A percentile compares a stretch with the other conserved stretches of the same genome.
Conservation (phyloP, 2,888 invertebrate genomes). For the Eupeodes latifasciatus region DNA sequence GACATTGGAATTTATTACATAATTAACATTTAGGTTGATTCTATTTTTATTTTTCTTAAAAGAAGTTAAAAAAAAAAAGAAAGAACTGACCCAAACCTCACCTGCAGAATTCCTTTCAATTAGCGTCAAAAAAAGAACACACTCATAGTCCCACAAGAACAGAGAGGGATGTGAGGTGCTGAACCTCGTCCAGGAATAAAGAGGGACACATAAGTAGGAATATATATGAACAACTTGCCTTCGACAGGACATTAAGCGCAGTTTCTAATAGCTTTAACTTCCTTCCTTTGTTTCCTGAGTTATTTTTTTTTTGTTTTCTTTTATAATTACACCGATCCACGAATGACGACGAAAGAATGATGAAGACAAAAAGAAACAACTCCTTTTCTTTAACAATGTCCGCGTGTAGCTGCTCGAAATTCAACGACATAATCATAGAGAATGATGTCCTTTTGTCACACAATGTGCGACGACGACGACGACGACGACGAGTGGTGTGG, state of each 20-base stretch:
- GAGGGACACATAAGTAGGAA: background rate
- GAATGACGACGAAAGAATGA: conserved; percentile 57
- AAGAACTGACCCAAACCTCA: conserved; percentile 58
- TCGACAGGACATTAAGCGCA: conserved; percentile 73
- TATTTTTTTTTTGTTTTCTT: conserved; percentile 20
- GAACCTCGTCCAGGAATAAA: background rate
- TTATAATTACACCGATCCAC: conserved; percentile 71
- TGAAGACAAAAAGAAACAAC: background rate
- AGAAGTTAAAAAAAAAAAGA: conserved; percentile 13
- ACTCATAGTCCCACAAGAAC: conserved; percentile 11
- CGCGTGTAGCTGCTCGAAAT: conserved; percentile 52
- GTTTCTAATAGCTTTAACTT: conserved; percentile 70
- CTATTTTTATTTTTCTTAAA: conserved; percentile 10
- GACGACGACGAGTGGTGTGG: background rate
- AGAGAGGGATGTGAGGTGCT: background rate
- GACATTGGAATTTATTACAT: conserved; percentile 70
- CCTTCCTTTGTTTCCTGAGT: conserved; percentile 38
- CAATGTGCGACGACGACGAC: conserved; percentile 17
- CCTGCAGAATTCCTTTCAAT: conserved; percentile 71
- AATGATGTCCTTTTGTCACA: conserved; percentile 76
- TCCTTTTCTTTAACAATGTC: conserved; percentile 26
- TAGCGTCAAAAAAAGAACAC: conserved; percentile 55
- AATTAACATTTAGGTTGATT: conserved; percentile 66
- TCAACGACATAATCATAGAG: conserved; percentile 74
- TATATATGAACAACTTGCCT: conserved; percentile 26